These are phyloP conservation scores for Hydropsyche betteni DNA, from an alignment of 2,888 invertebrate genomes.

Conservation along the genomic window DNA sequence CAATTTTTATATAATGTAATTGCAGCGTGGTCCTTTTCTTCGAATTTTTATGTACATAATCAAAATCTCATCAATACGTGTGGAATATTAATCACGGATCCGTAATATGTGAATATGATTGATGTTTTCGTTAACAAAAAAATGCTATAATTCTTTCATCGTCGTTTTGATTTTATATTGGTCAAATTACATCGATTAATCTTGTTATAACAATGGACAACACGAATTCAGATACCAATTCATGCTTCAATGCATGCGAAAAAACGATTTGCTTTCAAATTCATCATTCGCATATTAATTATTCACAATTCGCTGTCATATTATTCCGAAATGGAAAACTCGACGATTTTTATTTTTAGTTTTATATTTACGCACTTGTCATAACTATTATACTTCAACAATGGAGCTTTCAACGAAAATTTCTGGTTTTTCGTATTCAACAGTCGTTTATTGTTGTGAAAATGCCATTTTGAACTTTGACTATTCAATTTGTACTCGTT, in stretches of 20 bases:
- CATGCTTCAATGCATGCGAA: too few species aligned
- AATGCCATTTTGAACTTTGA: conserved; percentile 27
- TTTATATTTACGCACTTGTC: background rate
- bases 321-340: background rate
- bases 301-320: too few species aligned
- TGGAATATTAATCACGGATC: background rate
- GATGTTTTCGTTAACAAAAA: conserved; percentile 11
- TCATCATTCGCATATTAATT: background rate
- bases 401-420: background rate
- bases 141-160: background rate
- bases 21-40: too few species aligned
- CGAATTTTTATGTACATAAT: conserved; percentile 1
- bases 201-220: conserved; percentile 22
- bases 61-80: conserved; percentile 25
- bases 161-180: too few species aligned
- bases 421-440: background rate
- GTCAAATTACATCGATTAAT: conserved; percentile 22
- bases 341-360: background rate
- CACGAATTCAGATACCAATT: too few species aligned
- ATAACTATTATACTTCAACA: background rate
- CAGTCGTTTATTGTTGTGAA: background rate
- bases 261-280: background rate
- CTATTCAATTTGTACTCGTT: conserved; percentile 31
- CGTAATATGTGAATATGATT: conserved; percentile 10
- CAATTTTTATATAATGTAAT: background rate